Conservation (phyloP, 2,113 vertebrate species). For the Lota lota region DNA sequence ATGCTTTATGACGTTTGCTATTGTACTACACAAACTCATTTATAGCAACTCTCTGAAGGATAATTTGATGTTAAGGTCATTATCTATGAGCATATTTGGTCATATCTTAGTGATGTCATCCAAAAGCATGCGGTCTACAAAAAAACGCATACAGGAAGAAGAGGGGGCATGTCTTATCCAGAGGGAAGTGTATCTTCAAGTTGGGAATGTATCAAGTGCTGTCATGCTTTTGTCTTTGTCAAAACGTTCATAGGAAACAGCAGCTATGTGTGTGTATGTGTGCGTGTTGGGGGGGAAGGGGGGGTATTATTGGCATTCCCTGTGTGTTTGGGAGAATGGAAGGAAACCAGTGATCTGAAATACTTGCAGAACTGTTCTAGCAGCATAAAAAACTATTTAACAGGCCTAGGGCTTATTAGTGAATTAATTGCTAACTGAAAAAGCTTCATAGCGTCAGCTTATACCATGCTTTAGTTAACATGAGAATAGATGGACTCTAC, state of each 20-base stretch:
- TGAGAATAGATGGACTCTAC: too few relatives aligned
- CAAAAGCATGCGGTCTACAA: slow-evolving; percentile 59
- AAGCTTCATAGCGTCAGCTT: slow-evolving; percentile 63
- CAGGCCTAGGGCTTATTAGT: neutral
- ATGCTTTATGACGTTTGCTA: too few relatives aligned
- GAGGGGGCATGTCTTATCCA: slow-evolving; percentile 30
- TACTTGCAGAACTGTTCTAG: neutral
- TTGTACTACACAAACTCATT: too few relatives aligned
- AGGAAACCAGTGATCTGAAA: neutral
- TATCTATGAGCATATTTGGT: slow-evolving; percentile 5
- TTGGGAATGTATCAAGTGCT: slow-evolving; percentile 34
- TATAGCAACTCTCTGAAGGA: too few relatives aligned
- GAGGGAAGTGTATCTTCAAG: slow-evolving; percentile 32
- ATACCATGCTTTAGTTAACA: too few relatives aligned
- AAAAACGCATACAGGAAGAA: slow-evolving; percentile 24
- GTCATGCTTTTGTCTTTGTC: slow-evolving; percentile 37
- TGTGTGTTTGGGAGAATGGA: neutral
- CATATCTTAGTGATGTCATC: slow-evolving; percentile 34
- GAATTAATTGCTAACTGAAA: slow-evolving; percentile 45
- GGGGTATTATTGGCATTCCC: neutral
- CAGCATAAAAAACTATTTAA: neutral
- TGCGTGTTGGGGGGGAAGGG: neutral
- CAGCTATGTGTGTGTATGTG: neutral
- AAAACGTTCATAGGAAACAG: neutral
- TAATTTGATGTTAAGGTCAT: too few relatives aligned